These are phyloP conservation scores for Trididemnum miniatum DNA, from an alignment of 23 tunicate genomes.

Conservation along the genomic window DNA sequence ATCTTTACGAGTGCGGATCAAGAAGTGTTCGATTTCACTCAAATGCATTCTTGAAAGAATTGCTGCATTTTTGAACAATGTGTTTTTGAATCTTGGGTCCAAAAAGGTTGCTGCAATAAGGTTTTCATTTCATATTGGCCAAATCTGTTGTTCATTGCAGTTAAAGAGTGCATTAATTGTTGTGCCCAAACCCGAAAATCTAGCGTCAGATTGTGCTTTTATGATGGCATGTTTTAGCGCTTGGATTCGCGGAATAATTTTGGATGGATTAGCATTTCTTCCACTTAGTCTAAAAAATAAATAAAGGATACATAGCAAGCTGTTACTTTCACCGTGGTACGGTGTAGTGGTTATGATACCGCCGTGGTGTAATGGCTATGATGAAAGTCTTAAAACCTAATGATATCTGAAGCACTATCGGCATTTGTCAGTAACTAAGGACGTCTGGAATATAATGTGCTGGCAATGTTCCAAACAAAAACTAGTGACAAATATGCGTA, in stretches of 20 bases:
- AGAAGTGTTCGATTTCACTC: neutral
- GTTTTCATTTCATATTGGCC: constrained; percentile 10
- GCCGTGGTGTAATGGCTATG: neutral
- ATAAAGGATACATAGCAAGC: neutral
- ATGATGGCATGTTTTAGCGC: neutral
- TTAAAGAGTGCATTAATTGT: constrained; percentile 8
- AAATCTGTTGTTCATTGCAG: constrained; percentile 2
- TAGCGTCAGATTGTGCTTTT: constrained; percentile 1
- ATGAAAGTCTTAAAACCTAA: neutral
- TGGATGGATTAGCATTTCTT: constrained; percentile 10
- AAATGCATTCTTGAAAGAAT: neutral
- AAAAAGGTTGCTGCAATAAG: constrained; percentile 24
- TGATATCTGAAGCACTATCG: neutral
- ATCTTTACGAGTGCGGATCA: neutral
- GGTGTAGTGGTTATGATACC: neutral
- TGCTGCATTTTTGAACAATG: neutral
- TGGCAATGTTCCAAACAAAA: neutral
- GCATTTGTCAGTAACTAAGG: neutral
- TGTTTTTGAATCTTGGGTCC: constrained; percentile 22
- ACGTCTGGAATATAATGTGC: neutral
- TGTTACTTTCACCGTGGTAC: neutral
- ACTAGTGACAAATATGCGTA: neutral
- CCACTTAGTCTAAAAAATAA: constrained; percentile 14
- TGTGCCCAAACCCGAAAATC: constrained; percentile 6
- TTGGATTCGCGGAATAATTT: constrained; percentile 5